Evolutionary conservation across 2,888 invertebrate genomes (phyloP).

Genomic region (Campoletis raptor): DNA sequence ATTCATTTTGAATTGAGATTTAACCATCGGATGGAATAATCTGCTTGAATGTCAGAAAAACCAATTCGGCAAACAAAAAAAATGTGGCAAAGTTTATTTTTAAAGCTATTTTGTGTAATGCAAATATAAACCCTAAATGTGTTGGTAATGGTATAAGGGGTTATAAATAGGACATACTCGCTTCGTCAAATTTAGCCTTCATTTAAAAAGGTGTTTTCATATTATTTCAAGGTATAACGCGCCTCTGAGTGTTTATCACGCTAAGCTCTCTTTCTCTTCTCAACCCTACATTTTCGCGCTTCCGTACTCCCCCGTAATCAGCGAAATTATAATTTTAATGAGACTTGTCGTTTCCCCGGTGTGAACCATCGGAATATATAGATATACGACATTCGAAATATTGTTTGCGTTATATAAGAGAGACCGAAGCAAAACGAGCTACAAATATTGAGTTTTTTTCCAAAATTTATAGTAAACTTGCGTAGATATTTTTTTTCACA

Average conservation of each 20-base stretch:
- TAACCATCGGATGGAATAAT: not conserved
- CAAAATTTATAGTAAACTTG: not conserved
- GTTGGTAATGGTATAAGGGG: conserved; percentile 14
- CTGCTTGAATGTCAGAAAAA: not conserved
- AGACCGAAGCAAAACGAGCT: not conserved
- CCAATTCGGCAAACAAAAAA: no score
- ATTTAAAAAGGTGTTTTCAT: conserved; percentile 32
- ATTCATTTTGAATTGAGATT: not conserved
- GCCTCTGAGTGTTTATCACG: conserved; percentile 49
- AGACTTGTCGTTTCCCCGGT: conserved; percentile 31
- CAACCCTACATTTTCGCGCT: conserved; percentile 15
- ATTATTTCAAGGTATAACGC: conserved; percentile 51
- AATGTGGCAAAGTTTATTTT: conserved; percentile 4
- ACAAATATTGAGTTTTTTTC: not conserved
- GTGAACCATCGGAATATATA: not conserved
- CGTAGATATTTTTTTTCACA: not conserved
- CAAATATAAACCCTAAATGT: not conserved
- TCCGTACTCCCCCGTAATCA: conserved; percentile 50
- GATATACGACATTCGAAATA: not conserved
- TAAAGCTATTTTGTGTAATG: not conserved
- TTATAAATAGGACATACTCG: conserved; percentile 47
- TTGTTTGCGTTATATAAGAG: not conserved
- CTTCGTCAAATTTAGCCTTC: conserved; percentile 49
- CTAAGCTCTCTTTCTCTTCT: conserved; percentile 14
- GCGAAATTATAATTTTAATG: conserved; percentile 61